Evolutionary conservation across 2,888 invertebrate genomes (phyloP).

Genomic region (Meghimatium bilineatum): DNA sequence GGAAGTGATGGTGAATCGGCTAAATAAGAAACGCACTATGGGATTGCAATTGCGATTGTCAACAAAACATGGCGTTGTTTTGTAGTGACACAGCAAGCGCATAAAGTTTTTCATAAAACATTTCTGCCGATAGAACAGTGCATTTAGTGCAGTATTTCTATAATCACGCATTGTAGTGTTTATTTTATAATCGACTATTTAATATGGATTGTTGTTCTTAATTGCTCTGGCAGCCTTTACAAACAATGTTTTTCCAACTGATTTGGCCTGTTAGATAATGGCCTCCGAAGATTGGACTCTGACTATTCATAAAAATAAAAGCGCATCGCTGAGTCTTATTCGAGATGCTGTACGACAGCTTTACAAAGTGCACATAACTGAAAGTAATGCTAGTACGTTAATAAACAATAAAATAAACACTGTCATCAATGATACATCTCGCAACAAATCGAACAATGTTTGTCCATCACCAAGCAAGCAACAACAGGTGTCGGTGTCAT

Average conservation of each 20-base stretch:
- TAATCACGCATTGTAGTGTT: not conserved
- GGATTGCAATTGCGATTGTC: not conserved
- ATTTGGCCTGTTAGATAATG: constrained; percentile 8
- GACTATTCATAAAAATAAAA: not conserved
- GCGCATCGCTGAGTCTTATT: not conserved
- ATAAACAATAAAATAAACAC: not conserved
- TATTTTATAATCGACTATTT: not conserved
- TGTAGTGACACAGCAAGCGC: not conserved
- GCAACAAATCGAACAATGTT: too few relatives aligned
- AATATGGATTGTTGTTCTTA: not conserved
- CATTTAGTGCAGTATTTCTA: not conserved
- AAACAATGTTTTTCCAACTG: not conserved
- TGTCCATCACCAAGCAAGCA: not conserved
- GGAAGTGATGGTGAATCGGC: not conserved
- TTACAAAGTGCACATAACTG: not conserved
- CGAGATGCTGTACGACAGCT: not conserved
- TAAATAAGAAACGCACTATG: not conserved
- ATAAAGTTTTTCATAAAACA: not conserved
- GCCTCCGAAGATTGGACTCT: not conserved
- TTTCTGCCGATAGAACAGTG: not conserved
- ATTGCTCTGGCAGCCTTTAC: not conserved
- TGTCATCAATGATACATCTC: not conserved
- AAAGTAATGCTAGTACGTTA: not conserved
- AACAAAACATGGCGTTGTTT: constrained; percentile 18
- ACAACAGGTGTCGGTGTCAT: not conserved